phyloP scores from a whole-genome alignment of 64 coral and sea anemone genomes.

The Cladopsammia gracilis region DNA sequence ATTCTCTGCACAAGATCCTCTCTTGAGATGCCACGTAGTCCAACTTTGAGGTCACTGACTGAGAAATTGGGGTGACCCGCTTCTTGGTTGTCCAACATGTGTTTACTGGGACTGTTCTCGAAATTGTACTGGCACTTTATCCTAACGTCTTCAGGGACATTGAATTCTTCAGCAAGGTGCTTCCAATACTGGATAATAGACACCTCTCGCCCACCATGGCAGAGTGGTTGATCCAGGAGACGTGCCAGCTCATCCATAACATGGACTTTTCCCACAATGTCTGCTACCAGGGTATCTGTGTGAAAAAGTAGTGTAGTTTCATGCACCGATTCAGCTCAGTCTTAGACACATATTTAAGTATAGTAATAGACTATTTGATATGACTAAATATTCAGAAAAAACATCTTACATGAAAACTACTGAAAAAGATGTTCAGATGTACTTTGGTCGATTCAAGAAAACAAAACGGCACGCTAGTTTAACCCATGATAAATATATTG shows the following conservation, averaged over 20 bases:
- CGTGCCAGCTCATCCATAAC: constrained; percentile 46
- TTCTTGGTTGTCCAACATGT: background rate
- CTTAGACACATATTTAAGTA: too few relatives aligned
- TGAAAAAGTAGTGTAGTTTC: too few relatives aligned
- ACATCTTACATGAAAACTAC: too few relatives aligned
- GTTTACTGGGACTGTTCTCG: background rate
- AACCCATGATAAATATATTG: too few relatives aligned
- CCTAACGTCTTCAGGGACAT: background rate
- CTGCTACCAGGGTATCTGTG: background rate
- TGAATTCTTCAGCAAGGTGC: constrained; percentile 49
- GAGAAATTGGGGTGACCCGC: background rate
- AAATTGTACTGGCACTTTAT: background rate
- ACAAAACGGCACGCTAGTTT: too few relatives aligned
- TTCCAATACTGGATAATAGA: constrained; percentile 10
- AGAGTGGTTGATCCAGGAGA: constrained; percentile 17
- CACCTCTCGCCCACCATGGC: background rate
- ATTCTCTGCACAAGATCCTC: background rate
- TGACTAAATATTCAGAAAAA: too few relatives aligned
- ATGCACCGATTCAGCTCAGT: too few relatives aligned
- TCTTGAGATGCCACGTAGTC: background rate
- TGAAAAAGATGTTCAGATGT: too few relatives aligned
- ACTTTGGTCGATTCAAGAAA: too few relatives aligned
- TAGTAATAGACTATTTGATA: too few relatives aligned
- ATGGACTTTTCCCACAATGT: background rate
- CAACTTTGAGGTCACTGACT: background rate